Percentiles rank a stretch among this genome's conserved stretches.
phyloP scores from a whole-genome alignment of 2,888 invertebrate genomes.

The Nebria brevicollis region DNA sequence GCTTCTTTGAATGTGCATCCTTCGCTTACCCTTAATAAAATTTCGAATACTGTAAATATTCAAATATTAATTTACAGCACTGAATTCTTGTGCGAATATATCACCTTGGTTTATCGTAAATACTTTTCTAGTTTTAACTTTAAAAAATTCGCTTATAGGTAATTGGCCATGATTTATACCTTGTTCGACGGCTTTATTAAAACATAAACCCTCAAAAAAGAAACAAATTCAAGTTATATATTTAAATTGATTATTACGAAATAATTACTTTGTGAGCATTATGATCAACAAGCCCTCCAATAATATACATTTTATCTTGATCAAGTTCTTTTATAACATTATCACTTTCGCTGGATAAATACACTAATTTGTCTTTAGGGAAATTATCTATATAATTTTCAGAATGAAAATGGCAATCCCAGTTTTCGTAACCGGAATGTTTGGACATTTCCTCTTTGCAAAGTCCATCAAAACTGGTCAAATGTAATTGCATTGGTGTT shows the following conservation, averaged over 20 bases:
- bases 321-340: conserved; percentile 81
- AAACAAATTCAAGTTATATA: not conserved
- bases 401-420: conserved; percentile 85
- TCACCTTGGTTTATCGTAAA: conserved; percentile 95
- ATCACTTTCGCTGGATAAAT: conserved; percentile 94
- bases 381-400: conserved; percentile 77
- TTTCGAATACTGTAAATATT: conserved; percentile 79
- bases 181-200: conserved; percentile 80
- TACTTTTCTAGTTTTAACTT: conserved; percentile 92
- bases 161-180: conserved; percentile 84
- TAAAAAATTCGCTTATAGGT: conserved; percentile 88
- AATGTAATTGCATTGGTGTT: conserved; percentile 83
- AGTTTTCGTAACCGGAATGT: conserved; percentile 89
- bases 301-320: conserved; percentile 85
- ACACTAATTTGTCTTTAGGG: conserved; percentile 82
- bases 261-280: conserved; percentile 85
- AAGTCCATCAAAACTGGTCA: conserved; percentile 82
- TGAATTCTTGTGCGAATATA: conserved; percentile 4
- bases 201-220: conserved; percentile 80
- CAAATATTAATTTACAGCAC: conserved; percentile 19
- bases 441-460: conserved; percentile 79
- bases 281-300: conserved; percentile 98
- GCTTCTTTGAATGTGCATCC: conserved; percentile 83
- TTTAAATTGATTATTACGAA: not conserved
- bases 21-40: conserved; percentile 79